Percentiles rank a stretch among this genome's conserved stretches.
Conservation (phyloP, 2,113 vertebrate species). For the Pampusana beccarii region DNA sequence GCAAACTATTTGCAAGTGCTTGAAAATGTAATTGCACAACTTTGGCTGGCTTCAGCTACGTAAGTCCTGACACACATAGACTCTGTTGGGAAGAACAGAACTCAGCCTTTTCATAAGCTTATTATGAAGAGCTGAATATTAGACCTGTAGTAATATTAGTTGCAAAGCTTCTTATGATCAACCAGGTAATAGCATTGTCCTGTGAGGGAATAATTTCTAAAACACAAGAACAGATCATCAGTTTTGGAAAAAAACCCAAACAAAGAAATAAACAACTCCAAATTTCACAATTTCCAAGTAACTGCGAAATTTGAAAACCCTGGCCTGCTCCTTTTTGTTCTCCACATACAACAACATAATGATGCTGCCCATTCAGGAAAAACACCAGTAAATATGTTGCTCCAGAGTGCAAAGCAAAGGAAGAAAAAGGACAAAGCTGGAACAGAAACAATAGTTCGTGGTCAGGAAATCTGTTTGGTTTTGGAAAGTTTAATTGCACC, state of each 20-base stretch:
- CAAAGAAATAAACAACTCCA: neutral
- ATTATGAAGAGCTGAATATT: neutral
- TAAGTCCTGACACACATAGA: neutral
- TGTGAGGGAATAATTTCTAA: neutral
- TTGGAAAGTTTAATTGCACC: neutral
- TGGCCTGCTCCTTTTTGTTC: neutral
- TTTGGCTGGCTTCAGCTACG: neutral
- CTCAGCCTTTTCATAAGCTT: neutral
- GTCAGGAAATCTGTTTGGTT: neutral
- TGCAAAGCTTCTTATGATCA: neutral
- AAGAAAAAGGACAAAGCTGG: neutral
- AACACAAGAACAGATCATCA: neutral
- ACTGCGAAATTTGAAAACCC: neutral
- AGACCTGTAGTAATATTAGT: neutral
- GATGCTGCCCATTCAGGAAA: neutral
- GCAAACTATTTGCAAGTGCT: neutral
- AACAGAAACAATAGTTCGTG: neutral
- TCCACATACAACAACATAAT: neutral
- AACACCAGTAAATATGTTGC: neutral
- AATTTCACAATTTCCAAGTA: neutral
- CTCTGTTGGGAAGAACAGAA: neutral
- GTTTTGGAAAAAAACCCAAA: neutral
- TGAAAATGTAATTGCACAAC: conserved; percentile 49
- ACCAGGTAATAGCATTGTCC: neutral
- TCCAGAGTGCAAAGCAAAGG: neutral